Evolutionary conservation across 2,113 vertebrate species (phyloP), one percentile per base, ranked within the genome.

Genomic region (Urocynchramus pylzowi): DNA sequence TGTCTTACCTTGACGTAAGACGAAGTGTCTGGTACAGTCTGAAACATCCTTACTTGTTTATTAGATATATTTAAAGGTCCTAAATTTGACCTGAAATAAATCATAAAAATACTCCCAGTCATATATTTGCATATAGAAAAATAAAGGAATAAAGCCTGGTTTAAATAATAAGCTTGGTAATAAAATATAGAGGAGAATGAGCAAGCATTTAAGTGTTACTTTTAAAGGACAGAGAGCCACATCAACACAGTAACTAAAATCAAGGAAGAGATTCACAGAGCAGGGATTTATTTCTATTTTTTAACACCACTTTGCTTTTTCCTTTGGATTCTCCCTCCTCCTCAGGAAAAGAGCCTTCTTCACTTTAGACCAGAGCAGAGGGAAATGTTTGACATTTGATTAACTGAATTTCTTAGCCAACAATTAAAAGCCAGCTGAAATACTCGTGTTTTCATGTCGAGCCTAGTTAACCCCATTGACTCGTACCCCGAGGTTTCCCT

Each of bases 1-100:
- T 97, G 98, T 99, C 99, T 99, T 99, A 99, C 99, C 99, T 99
- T 99, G 98, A 99, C 98, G 98, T 99, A 99, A 99, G 99, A 99
- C 97, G 99, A 99, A 45, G 98, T 99, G 98, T 99, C 99, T 83
- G 99, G 99, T 83, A 99, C 99, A 83, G 98, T 99, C 98, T 99
- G 99, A 98, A 99, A 99, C 99, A 99, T 99, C 98, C 98, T 99
- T 76, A 45, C 53, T 93, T 68, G 85, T 33, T 84, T 94, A 87
- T 84, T 19, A 92, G 86, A 33, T n/a, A 35, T 82, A 26, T 11
- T 61, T 82, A 96, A 97, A 87, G 95, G 94, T 90, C 89, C 77
- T 53, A 69, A 87, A 90, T 78, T 67, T 87, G 96, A 93, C 97
- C 98, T 98, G 95, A 57, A 96, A 97, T 49, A 54, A 42, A 81